Conservation (phyloP, 2,888 invertebrate genomes). For the Oligia strigilis region DNA sequence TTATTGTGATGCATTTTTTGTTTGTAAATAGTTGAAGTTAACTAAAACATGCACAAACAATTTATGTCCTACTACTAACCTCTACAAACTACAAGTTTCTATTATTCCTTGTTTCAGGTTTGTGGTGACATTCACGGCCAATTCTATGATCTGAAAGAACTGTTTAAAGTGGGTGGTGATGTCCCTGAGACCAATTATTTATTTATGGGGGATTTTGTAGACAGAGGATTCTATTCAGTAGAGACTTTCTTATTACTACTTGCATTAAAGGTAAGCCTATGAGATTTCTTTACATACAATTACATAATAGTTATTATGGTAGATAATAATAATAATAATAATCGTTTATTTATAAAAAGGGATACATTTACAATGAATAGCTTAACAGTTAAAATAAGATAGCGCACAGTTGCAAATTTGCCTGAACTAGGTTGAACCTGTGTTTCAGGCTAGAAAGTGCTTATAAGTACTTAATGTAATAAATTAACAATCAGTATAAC, state of each 20-base stretch:
- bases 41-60: not conserved
- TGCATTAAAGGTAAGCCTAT: conserved; percentile 96
- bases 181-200: conserved; percentile 99
- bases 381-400: too few relatives aligned
- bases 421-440: too few relatives aligned
- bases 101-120: conserved; percentile 92
- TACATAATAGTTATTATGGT: not conserved
- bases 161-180: conserved; percentile 99
- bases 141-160: conserved; percentile 99
- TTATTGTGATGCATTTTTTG: not conserved
- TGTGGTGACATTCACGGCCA: conserved; percentile 99
- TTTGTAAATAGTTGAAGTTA: not conserved
- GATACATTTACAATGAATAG: too few relatives aligned
- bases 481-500: too few relatives aligned
- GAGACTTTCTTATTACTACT: conserved; percentile 99
- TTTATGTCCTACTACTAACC: not conserved
- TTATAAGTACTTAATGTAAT: too few relatives aligned
- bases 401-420: too few relatives aligned
- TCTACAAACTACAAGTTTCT: not conserved
- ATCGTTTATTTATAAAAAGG: too few relatives aligned
- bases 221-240: conserved; percentile 99
- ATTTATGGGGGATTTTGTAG: conserved; percentile 99
- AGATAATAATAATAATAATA: too few relatives aligned
- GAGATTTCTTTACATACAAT: not conserved
- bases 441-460: too few relatives aligned